Percentiles rank a stretch among this genome's conserved stretches.
These are phyloP conservation scores for Sphaerophoria rueppellii DNA, from an alignment of 2,888 invertebrate species.

Conservation along the genomic window DNA sequence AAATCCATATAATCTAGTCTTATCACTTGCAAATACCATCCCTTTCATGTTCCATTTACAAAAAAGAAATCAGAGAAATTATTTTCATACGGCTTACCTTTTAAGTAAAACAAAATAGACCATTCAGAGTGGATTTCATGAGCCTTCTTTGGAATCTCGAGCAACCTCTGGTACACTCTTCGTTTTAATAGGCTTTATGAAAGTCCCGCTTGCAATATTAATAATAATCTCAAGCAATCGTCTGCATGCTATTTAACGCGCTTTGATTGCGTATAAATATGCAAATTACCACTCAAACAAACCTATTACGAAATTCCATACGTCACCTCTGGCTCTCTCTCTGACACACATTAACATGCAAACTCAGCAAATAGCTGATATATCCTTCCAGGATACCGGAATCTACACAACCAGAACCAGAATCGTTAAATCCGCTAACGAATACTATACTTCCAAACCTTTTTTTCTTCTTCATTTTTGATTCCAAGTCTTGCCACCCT, in stretches of 20 bases:
- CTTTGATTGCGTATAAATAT: slow-evolving; percentile 31
- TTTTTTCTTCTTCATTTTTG: slow-evolving; percentile 5
- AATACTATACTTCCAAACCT: background rate
- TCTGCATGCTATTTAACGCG: slow-evolving; percentile 13
- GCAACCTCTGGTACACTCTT: background rate
- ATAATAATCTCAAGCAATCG: slow-evolving; percentile 1
- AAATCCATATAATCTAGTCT: no score
- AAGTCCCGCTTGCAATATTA: background rate
- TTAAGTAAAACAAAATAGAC: no score
- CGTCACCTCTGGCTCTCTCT: background rate
- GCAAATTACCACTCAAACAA: slow-evolving; percentile 21
- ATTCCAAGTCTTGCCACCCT: slow-evolving; percentile 8
- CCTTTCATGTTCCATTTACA: no score
- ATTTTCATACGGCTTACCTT: no score
- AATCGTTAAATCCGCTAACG: background rate
- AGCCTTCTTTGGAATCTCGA: background rate
- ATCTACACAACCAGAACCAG: background rate
- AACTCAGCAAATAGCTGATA: background rate
- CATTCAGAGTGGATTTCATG: no score
- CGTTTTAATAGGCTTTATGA: background rate
- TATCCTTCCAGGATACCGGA: slow-evolving; percentile 17
- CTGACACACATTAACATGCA: slow-evolving; percentile 20
- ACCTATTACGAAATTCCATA: slow-evolving; percentile 30
- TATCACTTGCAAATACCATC: no score
- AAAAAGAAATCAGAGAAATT: no score